Base-by-base conservation (phyloP, 2,888 invertebrate species). In the Cantharis rufa region DNA sequence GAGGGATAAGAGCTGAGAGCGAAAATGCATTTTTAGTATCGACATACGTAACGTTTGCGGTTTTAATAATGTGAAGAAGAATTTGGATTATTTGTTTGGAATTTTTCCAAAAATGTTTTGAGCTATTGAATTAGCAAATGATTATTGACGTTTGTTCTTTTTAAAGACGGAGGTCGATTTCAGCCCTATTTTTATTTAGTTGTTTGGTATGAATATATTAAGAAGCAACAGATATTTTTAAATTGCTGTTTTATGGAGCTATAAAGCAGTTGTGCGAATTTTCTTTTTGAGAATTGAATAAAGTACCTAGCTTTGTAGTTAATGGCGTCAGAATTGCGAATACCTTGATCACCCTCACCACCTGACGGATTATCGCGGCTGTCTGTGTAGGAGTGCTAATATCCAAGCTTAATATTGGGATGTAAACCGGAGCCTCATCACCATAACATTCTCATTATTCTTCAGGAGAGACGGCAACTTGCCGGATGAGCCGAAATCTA, bases 371-470 rank as follows among this genome's bases (percentile, higher is more conserved):
- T 84, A 86, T 84, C 82, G 81, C 78, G 78, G 80, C 78, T 81
- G 81, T 78, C 81, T 83, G 80, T 80, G 79, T 80, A 81, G 81
- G 80, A 80, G 82, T 82, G 83, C 84, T 86, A 86, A 86, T 86
- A 86, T 86, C 84, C 83, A 24, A 80, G 85, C 84, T 87, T 86
- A 86, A 86, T 86, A 85, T 87, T 81, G 84, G 83, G 84, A 85
- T 85, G 86, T 85, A 85, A 83, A 85, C 84, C 81, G 82, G 82
- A 82, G 84, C 82, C 87, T 87, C 87, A 87, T 88, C 87, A 87
- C 86, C 88, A 87, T 88, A 88, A 87, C 87, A 85, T 87, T 87
- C 86, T 86, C 87, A 87, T 88, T 87, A 88, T 85, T 87, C 86
- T 86, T 85, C 78, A 81, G 80, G 79, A 76, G 79, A 81, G 84